Conservation (phyloP, 2,113 vertebrate species). For the Bos indicus region DNA sequence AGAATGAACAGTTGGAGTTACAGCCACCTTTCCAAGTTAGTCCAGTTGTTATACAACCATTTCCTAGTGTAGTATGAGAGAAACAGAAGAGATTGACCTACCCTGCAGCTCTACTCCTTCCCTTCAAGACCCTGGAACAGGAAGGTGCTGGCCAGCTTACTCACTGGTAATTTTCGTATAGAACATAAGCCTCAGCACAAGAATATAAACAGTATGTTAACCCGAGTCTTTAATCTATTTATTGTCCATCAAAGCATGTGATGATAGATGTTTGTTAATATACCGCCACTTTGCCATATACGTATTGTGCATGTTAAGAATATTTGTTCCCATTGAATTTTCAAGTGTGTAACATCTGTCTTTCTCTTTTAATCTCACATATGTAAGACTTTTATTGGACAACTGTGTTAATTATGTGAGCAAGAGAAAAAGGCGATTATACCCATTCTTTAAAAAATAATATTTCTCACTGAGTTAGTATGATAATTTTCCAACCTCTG, state of each 20-base stretch:
- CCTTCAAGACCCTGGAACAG: neutral
- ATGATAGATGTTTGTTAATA: neutral
- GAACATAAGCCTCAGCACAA: neutral
- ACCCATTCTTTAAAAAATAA: neutral
- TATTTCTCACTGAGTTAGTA: neutral
- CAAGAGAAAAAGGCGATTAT: neutral
- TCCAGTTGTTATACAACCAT: neutral
- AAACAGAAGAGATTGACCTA: neutral
- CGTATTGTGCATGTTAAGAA: neutral
- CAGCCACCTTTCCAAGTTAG: neutral
- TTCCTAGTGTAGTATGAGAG: neutral
- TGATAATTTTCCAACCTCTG: neutral
- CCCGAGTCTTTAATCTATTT: neutral
- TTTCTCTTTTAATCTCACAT: neutral
- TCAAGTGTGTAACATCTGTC: neutral
- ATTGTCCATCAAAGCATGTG: neutral
- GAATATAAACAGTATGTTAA: neutral
- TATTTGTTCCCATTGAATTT: neutral
- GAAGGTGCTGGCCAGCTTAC: neutral
- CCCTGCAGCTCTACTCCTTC: neutral
- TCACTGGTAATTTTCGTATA: neutral
- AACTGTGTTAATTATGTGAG: neutral
- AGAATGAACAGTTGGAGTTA: neutral
- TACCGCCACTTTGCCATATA: neutral
- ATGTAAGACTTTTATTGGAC: neutral